A percentile compares a stretch with the other conserved stretches of the same genome.
These are phyloP conservation scores for Bucorvus abyssinicus DNA, from an alignment of 2,797 vertebrate species.

Conservation along the genomic window DNA sequence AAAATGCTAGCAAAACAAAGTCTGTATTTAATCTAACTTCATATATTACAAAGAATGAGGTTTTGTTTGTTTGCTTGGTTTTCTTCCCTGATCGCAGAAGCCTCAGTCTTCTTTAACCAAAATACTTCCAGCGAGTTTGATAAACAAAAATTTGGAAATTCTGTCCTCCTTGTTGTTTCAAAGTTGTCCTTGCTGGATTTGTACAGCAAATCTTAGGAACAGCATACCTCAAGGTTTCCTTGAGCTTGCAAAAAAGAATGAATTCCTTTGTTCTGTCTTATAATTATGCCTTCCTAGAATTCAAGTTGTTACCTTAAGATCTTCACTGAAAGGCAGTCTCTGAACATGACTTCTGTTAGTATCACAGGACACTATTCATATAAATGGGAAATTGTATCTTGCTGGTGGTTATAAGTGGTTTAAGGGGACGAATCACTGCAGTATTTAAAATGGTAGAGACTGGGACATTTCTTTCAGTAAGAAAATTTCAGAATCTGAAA, in stretches of 20 bases:
- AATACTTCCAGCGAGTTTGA: neutral
- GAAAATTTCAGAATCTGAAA: neutral
- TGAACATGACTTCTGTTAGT: neutral
- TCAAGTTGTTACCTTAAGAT: neutral
- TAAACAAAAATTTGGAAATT: neutral
- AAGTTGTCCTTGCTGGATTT: neutral
- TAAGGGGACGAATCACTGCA: neutral
- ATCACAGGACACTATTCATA: neutral
- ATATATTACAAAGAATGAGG: neutral
- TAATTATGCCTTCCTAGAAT: neutral
- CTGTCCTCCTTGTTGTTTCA: neutral
- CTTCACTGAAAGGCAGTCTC: neutral
- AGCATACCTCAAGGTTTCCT: neutral
- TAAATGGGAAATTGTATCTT: neutral
- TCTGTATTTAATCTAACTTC: neutral
- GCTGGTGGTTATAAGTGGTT: neutral
- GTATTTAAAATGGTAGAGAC: neutral
- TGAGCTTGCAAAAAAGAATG: neutral
- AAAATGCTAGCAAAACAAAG: neutral
- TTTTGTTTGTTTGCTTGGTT: neutral
- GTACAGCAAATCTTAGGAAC: neutral
- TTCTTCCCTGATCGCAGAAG: neutral
- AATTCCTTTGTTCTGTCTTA: neutral
- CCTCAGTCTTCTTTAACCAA: neutral
- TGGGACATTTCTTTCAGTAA: neutral